Conservation (phyloP, 2,888 invertebrate species). For the Brachycybe producta region DNA sequence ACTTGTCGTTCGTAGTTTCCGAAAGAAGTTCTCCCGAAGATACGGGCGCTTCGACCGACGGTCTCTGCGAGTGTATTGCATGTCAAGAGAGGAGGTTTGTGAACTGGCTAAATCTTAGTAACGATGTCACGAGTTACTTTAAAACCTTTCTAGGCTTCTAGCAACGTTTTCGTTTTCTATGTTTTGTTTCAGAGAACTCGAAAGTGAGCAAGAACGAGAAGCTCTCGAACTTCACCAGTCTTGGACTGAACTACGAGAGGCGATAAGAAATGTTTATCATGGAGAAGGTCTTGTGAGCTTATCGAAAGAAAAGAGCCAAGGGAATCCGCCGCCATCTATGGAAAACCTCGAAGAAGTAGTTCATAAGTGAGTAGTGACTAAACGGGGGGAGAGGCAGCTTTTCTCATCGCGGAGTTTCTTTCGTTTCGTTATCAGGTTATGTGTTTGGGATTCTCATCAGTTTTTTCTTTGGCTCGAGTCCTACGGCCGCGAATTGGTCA, state of each 20-base stretch:
- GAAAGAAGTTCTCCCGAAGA: neutral
- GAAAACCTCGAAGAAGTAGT: constrained; percentile 36
- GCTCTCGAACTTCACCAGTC: constrained; percentile 37
- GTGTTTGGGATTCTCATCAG: constrained; percentile 46
- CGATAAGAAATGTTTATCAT: constrained; percentile 37
- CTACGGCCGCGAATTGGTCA: constrained; percentile 49
- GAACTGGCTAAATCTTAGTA: neutral
- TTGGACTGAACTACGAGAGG: constrained; percentile 39
- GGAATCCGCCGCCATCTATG: constrained; percentile 19
- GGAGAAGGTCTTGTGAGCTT: constrained; percentile 29
- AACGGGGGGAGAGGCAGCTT: neutral
- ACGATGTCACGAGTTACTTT: neutral
- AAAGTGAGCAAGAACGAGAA: constrained; percentile 33
- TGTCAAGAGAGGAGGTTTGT: constrained; percentile 7
- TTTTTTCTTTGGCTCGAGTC: constrained; percentile 49
- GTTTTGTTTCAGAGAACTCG: neutral
- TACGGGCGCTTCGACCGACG: neutral
- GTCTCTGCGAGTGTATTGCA: constrained; percentile 1
- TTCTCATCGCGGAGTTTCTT: too few species aligned
- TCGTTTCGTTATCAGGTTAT: too few species aligned
- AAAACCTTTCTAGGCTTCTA: neutral
- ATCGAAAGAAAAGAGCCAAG: constrained; percentile 21
- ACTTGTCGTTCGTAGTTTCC: neutral
- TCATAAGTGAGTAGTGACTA: constrained; percentile 34
- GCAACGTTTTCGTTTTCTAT: neutral